Conservation (phyloP, 1,140 invertebrate genomes). For the Rhizoglyphus robini region DNA sequence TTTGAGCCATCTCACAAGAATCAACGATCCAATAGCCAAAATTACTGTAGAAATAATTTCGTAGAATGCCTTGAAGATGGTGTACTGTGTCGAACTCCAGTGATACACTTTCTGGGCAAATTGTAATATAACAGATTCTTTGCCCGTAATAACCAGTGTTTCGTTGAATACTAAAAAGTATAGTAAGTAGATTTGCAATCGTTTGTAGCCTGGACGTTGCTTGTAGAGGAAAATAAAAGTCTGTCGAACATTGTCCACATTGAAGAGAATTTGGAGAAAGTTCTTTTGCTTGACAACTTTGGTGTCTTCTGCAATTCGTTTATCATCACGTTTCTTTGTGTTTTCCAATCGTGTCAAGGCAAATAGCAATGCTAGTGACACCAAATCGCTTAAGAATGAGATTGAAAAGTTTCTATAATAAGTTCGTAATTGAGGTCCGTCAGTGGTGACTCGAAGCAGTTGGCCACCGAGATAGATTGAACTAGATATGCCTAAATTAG, state of each 20-base stretch:
- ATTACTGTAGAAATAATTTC: neutral
- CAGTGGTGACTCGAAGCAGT: neutral
- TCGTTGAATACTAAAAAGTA: neutral
- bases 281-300: neutral
- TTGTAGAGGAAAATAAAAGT: neutral
- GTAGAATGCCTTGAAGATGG: neutral
- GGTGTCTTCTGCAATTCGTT: neutral
- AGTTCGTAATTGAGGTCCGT: neutral
- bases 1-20: neutral
- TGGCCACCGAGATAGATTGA: neutral
- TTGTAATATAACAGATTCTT: conserved; percentile 11
- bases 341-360: neutral
- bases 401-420: neutral
- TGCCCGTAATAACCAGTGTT: neutral
- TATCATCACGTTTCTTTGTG: no score
- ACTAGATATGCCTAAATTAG: neutral
- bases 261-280: neutral
- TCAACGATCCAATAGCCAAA: neutral
- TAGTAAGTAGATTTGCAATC: neutral
- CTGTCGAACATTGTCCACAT: neutral
- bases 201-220: neutral
- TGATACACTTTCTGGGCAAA: neutral
- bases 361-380: neutral
- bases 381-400: neutral
- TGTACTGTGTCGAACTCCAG: neutral